phyloP scores from a whole-genome alignment of 2,888 invertebrate species.

The Agrilus biguttatus region DNA sequence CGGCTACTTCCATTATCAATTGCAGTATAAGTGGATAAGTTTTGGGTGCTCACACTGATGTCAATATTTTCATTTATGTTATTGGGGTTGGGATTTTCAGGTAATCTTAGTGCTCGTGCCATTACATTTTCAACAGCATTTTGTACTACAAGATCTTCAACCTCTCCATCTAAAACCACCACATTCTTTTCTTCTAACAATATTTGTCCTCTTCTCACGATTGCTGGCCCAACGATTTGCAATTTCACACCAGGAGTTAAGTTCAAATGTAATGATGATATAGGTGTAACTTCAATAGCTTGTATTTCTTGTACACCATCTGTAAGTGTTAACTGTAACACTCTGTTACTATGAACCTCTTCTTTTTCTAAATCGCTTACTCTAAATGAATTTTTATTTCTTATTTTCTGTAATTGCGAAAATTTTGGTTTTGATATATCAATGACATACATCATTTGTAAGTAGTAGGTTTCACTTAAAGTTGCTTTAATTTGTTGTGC shows the following conservation, averaged over 20 bases:
- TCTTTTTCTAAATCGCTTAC: slow-evolving; percentile 42
- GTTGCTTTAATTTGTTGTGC: slow-evolving; percentile 30
- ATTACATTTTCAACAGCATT: slow-evolving; percentile 49
- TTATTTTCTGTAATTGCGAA: slow-evolving; percentile 31
- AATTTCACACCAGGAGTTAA: slow-evolving; percentile 48
- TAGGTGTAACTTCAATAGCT: slow-evolving; percentile 56
- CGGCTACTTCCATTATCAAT: too few relatives aligned
- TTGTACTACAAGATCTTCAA: slow-evolving; percentile 41
- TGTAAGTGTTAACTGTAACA: slow-evolving; percentile 55
- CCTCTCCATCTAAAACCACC: slow-evolving; percentile 57
- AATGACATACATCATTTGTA: slow-evolving; percentile 45
- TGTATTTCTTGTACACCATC: slow-evolving; percentile 58
- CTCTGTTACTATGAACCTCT: slow-evolving; percentile 42
- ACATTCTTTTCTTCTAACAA: slow-evolving; percentile 46
- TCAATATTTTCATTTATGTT: slow-evolving; percentile 13
- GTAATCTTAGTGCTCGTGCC: slow-evolving; percentile 39
- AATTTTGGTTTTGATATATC: slow-evolving; percentile 44
- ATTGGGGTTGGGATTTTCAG: slow-evolving; percentile 33
- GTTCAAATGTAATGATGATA: slow-evolving; percentile 40
- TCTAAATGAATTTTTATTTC: slow-evolving; percentile 32
- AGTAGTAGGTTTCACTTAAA: slow-evolving; percentile 39
- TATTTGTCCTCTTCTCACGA: slow-evolving; percentile 53
- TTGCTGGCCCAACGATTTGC: slow-evolving; percentile 53
- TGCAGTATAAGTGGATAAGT: too few relatives aligned
- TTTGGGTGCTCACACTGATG: too few relatives aligned